These are phyloP conservation scores for Columba guinea DNA, from an alignment of 2,797 vertebrate species.

Conservation along the genomic window DNA sequence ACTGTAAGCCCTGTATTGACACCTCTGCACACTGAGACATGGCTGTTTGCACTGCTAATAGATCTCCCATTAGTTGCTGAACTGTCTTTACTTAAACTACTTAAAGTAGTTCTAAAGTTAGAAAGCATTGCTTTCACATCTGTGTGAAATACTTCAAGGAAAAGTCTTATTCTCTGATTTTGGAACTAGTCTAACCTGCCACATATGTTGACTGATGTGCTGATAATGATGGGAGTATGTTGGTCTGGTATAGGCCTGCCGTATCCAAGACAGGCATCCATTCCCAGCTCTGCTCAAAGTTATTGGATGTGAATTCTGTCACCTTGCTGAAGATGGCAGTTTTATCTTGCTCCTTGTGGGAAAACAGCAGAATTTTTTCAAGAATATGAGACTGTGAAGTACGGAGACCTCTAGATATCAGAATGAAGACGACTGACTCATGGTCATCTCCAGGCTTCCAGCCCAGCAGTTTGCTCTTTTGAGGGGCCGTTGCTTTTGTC, in stretches of 20 bases:
- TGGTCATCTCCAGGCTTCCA: not conserved
- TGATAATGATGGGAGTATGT: not conserved
- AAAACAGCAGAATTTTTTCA: not conserved
- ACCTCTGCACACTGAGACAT: not conserved
- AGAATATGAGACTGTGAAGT: not conserved
- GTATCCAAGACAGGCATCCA: not conserved
- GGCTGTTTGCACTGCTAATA: not conserved
- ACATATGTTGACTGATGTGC: not conserved
- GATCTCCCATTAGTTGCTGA: not conserved
- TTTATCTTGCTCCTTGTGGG: not conserved
- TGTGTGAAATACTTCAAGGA: not conserved
- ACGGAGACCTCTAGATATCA: not conserved
- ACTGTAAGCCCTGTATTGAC: accelerated
- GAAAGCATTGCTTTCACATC: not conserved
- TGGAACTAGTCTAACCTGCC: not conserved
- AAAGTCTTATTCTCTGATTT: not conserved
- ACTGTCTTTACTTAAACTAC: not conserved
- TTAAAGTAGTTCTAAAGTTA: not conserved
- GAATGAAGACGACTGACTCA: not conserved
- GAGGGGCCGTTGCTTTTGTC: not conserved
- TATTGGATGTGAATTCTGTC: not conserved
- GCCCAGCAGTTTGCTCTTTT: not conserved
- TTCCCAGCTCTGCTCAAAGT: not conserved
- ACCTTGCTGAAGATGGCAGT: not conserved
- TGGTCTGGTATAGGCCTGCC: not conserved